A percentile compares a stretch with the other conserved stretches of the same genome.
Conservation (phyloP, 2,113 vertebrate genomes). For the Gnathonemus echidnorhynchus region DNA sequence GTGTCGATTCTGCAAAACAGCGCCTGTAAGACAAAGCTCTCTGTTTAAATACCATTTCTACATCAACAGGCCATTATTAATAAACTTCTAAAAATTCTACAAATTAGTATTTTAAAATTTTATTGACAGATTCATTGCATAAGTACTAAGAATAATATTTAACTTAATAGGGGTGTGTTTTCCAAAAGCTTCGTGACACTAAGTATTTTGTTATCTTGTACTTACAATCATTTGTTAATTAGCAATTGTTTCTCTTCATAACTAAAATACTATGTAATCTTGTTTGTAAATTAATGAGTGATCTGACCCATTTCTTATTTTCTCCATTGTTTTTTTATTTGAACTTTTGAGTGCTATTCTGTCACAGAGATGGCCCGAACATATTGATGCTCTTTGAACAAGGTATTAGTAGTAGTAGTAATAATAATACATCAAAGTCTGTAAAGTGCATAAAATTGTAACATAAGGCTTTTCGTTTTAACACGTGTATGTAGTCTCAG, state of each 20-base stretch:
- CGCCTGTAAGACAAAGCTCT: background rate
- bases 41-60: background rate
- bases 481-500: background rate
- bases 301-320: background rate
- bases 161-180: background rate
- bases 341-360: background rate
- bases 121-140: background rate
- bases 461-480: background rate
- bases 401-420: background rate
- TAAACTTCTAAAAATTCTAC: background rate
- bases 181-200: background rate
- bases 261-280: background rate
- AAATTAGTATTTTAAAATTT: background rate
- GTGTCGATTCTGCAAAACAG: background rate
- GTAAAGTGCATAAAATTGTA: background rate
- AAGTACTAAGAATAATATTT: background rate
- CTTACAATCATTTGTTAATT: background rate
- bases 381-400: background rate
- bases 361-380: background rate
- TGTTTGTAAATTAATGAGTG: background rate
- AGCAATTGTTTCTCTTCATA: background rate
- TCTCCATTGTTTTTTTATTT: background rate
- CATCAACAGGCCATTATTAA: background rate
- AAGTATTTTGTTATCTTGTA: background rate
- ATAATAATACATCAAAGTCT: background rate